Percentiles rank a stretch among this genome's conserved stretches.
Conservation (phyloP, 2,797 vertebrate genomes). For the Sebastes hubbsi region DNA sequence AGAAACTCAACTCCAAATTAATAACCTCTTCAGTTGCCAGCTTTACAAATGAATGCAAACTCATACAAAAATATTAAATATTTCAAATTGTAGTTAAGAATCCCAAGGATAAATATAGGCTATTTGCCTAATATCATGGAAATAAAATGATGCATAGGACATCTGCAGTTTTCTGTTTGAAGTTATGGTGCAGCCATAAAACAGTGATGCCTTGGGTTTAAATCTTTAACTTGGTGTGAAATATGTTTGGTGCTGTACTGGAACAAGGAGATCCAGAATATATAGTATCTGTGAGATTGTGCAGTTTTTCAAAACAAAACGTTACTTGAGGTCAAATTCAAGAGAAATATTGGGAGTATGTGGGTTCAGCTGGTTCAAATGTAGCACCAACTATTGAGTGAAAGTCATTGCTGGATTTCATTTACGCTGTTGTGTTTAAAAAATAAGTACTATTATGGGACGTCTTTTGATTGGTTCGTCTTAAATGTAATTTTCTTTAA, state of each 20-base stretch:
- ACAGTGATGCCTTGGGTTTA: constrained; percentile 5
- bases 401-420: background rate
- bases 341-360: background rate
- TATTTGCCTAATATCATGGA: background rate
- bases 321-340: background rate
- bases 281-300: background rate
- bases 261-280: constrained; percentile 2
- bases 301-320: background rate
- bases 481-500: background rate
- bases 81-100: background rate
- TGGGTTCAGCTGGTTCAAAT: background rate
- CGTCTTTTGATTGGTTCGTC: background rate
- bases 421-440: background rate
- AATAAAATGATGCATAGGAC: background rate
- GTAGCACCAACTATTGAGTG: background rate
- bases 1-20: background rate
- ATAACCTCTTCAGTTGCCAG: background rate
- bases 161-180: constrained; percentile 1
- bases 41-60: background rate
- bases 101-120: background rate
- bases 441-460: background rate
- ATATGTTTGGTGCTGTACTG: background rate
- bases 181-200: constrained; percentile 5
- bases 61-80: background rate
- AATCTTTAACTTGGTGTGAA: constrained; percentile 15